Evolutionary conservation across 2,888 invertebrate species (phyloP), one percentile per base, ranked within the genome.

Genomic region (Meghimatium bilineatum): DNA sequence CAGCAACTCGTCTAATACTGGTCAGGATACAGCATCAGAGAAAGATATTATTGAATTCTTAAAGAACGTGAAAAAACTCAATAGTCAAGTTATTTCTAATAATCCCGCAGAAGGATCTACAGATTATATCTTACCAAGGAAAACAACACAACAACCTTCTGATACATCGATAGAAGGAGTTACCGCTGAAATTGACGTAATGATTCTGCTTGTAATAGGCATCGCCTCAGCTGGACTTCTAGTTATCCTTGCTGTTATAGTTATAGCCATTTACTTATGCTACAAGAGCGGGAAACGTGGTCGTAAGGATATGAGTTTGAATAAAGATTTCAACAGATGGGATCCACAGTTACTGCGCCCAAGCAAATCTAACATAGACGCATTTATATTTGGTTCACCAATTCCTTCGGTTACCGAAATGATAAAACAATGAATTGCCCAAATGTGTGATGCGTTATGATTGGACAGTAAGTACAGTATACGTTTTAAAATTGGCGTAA

Each of bases 301-400:
- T 29, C 66, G 49, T 17, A 63, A 75, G 66, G 67, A 67, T 66
- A 23, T 82, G 67, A 75, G 32, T 49, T 52, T 83, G 1, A 83
- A 83, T 44, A 63, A 56, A 29, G 83, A 83, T 29, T 44, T 77
- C 8, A 83, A 83, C 38, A 63, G 83, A 38, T 83, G 83, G 83
- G 83, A 75, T 34, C 84, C 76, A 34, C 84, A 75, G 32, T 36
- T 84, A 63, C 69, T 84, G 38, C 74, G 85, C 8, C 83, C 83
- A 52, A 83, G 56, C n/a, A 63, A 83, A 34, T 34, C 29, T 17
- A 34, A 36, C 1, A 69, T 83, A 10, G 77, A 83, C 49, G 77
- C 83, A 29, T 83, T 83, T 49, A 71, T 77, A 20, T 83, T 69
- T 52, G 77, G 83, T 3, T 23, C 60, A 10, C 83, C 83, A 0